Conservation (phyloP, 2,797 vertebrate genomes). For the Malacoctenus gilli region DNA sequence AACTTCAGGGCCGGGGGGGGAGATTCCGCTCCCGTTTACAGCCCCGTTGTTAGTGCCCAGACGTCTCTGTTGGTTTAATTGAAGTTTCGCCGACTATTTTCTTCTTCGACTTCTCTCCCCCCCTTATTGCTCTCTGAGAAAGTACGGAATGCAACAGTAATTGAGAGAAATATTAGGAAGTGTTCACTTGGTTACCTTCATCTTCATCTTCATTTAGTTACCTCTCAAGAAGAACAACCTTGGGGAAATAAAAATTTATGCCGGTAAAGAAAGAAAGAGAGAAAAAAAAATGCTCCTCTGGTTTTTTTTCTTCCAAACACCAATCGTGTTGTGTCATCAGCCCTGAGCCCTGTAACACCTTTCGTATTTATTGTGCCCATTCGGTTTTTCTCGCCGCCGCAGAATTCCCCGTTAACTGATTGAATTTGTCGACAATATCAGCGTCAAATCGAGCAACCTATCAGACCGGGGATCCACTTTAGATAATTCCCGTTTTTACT, state of each 20-base stretch:
- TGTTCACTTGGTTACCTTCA: constrained; percentile 36
- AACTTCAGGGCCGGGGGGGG: constrained; percentile 7
- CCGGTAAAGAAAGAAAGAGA: constrained; percentile 10
- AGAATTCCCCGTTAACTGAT: constrained; percentile 3
- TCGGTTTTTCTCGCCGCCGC: not conserved
- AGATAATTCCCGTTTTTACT: not conserved
- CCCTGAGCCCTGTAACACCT: constrained; percentile 13
- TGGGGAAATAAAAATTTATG: constrained; percentile 58
- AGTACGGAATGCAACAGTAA: constrained; percentile 34
- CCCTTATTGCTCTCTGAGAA: constrained; percentile 25
- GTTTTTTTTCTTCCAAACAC: constrained; percentile 31
- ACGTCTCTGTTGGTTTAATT: constrained; percentile 28
- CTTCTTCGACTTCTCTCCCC: not conserved
- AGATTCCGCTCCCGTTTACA: constrained; percentile 13
- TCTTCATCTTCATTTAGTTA: constrained; percentile 63
- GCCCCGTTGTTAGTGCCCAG: constrained; percentile 13
- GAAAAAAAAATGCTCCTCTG: constrained; percentile 26
- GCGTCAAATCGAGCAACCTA: not conserved
- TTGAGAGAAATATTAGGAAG: constrained; percentile 54
- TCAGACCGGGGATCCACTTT: not conserved
- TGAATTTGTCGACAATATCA: not conserved
- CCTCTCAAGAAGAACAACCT: constrained; percentile 47
- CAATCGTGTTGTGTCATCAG: constrained; percentile 35
- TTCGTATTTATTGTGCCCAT: constrained; percentile 19
- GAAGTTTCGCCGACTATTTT: constrained; percentile 9